Conservation (phyloP, 1,140 invertebrate species). For the Drosophila biarmipes region DNA sequence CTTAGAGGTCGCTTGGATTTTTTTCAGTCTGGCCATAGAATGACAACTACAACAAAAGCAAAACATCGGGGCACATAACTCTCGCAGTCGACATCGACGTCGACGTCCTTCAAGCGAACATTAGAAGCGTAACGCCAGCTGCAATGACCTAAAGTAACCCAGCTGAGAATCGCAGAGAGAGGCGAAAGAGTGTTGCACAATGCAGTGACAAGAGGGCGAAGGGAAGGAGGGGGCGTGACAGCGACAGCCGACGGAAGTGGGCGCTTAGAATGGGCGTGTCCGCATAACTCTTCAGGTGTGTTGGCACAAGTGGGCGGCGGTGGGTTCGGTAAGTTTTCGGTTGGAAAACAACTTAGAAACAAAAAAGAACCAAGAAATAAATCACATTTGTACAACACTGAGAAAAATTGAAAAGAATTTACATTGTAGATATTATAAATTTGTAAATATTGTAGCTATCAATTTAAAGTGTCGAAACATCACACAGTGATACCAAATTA, state of each 20-base stretch:
- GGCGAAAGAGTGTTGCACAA: slow-evolving; percentile 57
- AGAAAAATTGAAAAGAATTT: not conserved
- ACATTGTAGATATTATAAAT: not conserved
- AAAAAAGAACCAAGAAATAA: slow-evolving; percentile 3
- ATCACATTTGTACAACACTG: not conserved
- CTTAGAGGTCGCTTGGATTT: slow-evolving; percentile 54
- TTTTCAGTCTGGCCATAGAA: slow-evolving; percentile 37
- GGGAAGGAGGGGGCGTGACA: not conserved
- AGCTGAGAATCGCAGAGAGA: slow-evolving; percentile 38
- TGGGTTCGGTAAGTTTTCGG: slow-evolving; percentile 1
- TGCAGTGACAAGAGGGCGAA: slow-evolving; percentile 18
- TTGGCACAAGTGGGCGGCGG: slow-evolving; percentile 11
- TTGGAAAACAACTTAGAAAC: slow-evolving; percentile 12
- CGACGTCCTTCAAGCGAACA: slow-evolving; percentile 71
- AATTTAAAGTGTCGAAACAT: not conserved
- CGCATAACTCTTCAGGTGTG: slow-evolving; percentile 29
- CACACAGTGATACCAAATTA: no score
- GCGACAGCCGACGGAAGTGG: slow-evolving; percentile 35
- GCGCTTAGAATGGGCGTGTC: slow-evolving; percentile 19
- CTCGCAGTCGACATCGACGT: slow-evolving; percentile 17
- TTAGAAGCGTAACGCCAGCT: slow-evolving; percentile 69
- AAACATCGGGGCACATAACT: slow-evolving; percentile 34
- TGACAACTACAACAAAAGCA: slow-evolving; percentile 35
- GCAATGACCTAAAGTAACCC: slow-evolving; percentile 81
- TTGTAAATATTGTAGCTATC: not conserved